These are phyloP conservation scores for Platerodrilus igneus DNA, from an alignment of 2,888 invertebrate genomes.

Conservation along the genomic window DNA sequence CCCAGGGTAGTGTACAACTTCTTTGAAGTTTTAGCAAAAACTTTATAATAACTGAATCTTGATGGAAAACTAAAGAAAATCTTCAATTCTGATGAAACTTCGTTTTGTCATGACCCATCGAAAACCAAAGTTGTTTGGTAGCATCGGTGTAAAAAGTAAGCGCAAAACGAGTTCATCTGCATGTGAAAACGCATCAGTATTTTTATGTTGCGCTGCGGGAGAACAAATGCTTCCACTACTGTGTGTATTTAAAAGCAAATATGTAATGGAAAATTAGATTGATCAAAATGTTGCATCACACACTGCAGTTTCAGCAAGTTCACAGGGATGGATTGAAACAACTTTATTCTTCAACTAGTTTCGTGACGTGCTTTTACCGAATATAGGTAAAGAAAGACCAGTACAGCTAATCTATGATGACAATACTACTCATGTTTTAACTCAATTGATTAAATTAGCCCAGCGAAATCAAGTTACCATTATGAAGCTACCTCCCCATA, in stretches of 20 bases:
- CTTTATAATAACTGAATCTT: slow-evolving; percentile 11
- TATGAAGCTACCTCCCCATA: slow-evolving; percentile 13
- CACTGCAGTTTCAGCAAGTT: slow-evolving; percentile 31
- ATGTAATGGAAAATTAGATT: slow-evolving; percentile 17
- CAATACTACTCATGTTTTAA: slow-evolving; percentile 30
- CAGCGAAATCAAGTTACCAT: slow-evolving; percentile 20
- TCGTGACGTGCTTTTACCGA: slow-evolving; percentile 6
- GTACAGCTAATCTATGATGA: slow-evolving; percentile 26
- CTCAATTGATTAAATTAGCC: slow-evolving; percentile 28
- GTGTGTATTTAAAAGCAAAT: slow-evolving; percentile 7
- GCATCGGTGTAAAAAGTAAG: slow-evolving; percentile 10
- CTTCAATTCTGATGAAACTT: slow-evolving; percentile 21
- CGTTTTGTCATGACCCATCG: slow-evolving; percentile 20
- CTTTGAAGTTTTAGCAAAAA: slow-evolving; percentile 9
- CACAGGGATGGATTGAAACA: slow-evolving; percentile 38
- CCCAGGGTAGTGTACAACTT: slow-evolving; percentile 13
- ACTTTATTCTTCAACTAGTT: slow-evolving; percentile 26
- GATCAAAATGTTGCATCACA: slow-evolving; percentile 23
- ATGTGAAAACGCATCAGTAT: slow-evolving; percentile 16
- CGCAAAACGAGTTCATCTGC: slow-evolving; percentile 12
- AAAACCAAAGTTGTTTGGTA: slow-evolving; percentile 23
- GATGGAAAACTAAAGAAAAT: slow-evolving; percentile 17
- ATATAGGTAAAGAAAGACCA: slow-evolving; percentile 10
- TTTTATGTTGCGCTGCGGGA: slow-evolving; percentile 14
- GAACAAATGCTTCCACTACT: slow-evolving; percentile 17